Conservation (phyloP, 1,140 invertebrate species). For the Anagrus nilaparvatae region DNA sequence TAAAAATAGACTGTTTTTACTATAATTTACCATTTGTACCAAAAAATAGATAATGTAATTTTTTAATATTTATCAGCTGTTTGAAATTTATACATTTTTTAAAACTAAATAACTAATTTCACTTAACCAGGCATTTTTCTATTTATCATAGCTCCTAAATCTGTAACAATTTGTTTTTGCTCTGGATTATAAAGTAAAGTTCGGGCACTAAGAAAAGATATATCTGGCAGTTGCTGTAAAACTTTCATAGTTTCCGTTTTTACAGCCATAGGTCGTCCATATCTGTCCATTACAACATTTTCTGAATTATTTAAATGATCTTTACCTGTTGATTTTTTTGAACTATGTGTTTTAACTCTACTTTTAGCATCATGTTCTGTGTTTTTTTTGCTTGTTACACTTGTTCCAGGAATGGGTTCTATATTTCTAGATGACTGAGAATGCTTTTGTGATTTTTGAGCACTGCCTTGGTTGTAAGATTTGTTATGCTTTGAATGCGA, state of each 20-base stretch:
- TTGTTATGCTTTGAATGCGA: conserved; percentile 12
- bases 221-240: conserved; percentile 36
- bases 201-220: conserved; percentile 38
- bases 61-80: no score
- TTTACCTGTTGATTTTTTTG: no score
- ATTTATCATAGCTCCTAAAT: conserved; percentile 40
- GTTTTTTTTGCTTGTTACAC: conserved; percentile 29
- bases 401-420: conserved; percentile 35
- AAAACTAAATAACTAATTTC: conserved; percentile 20
- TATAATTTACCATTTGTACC: no score
- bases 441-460: conserved; percentile 18
- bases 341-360: conserved; percentile 6
- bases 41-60: no score
- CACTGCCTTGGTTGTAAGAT: conserved; percentile 11
- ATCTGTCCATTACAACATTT: conserved; percentile 33
- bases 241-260: conserved; percentile 32
- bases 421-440: conserved; percentile 29
- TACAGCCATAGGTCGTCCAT: conserved; percentile 32
- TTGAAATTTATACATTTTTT: no score
- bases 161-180: conserved; percentile 35
- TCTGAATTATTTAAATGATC: conserved; percentile 22
- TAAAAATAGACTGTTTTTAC: no score
- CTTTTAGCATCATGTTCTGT: conserved; percentile 14
- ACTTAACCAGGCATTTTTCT: conserved; percentile 43
- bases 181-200: conserved; percentile 38